A percentile compares a stretch with the other conserved stretches of the same genome.
These are phyloP conservation scores for Synanthedon formicaeformis DNA, from an alignment of 2,888 invertebrate species.

Conservation along the genomic window DNA sequence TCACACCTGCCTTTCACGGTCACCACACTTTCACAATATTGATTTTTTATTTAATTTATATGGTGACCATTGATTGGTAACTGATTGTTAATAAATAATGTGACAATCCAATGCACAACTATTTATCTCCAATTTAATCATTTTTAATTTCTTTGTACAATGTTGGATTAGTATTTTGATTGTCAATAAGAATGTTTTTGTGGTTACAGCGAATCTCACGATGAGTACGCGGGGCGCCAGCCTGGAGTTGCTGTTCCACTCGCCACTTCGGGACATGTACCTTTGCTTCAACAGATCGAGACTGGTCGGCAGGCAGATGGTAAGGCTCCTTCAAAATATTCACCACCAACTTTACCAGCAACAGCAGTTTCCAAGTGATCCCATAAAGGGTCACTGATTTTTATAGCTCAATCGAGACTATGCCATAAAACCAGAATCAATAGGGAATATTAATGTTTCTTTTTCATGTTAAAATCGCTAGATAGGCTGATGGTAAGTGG, in stretches of 20 bases:
- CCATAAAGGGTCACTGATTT: no score
- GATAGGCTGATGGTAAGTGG: no score
- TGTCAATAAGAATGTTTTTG: slow-evolving; percentile 2
- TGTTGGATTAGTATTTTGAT: no score
- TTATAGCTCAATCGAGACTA: no score
- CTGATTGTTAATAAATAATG: slow-evolving; percentile 27
- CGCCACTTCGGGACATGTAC: slow-evolving; percentile 79
- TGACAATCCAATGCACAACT: slow-evolving; percentile 2
- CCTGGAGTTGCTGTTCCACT: slow-evolving; percentile 74
- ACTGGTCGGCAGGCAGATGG: slow-evolving; percentile 78
- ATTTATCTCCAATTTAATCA: no score
- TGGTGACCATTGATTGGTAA: slow-evolving; percentile 28
- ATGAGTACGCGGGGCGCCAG: slow-evolving; percentile 72
- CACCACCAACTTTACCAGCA: not conserved
- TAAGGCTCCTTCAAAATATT: slow-evolving; percentile 22
- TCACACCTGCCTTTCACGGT: slow-evolving; percentile 36
- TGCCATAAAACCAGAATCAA: no score
- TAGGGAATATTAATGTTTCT: no score
- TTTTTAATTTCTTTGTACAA: no score
- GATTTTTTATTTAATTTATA: slow-evolving; percentile 37
- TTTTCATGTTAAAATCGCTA: no score
- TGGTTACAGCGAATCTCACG: slow-evolving; percentile 76
- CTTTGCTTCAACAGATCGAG: slow-evolving; percentile 82
- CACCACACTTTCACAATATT: slow-evolving; percentile 28
- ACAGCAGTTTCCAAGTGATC: no score